Evolutionary conservation across 2,113 vertebrate genomes (phyloP).

Genomic region (Ceyx melanurus): DNA sequence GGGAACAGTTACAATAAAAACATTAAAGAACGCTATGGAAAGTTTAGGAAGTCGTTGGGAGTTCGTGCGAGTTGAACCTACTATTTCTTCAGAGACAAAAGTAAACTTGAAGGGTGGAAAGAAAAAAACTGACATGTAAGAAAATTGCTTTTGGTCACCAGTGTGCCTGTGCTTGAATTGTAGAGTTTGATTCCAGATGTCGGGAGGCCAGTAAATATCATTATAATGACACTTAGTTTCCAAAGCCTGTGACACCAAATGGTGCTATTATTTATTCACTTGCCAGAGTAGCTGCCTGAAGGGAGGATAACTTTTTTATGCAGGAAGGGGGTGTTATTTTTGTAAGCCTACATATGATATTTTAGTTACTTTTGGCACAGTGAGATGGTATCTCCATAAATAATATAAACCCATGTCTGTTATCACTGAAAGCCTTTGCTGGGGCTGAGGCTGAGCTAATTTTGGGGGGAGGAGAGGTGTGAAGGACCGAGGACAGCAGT

Average conservation of each 20-base stretch:
- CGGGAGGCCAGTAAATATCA: constrained; percentile 23
- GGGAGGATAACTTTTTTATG: background rate
- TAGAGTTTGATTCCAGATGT: constrained; percentile 41
- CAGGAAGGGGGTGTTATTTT: background rate
- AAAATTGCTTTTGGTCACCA: background rate
- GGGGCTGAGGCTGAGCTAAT: background rate
- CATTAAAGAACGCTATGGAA: constrained; percentile 1
- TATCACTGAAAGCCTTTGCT: background rate
- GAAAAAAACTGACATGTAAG: background rate
- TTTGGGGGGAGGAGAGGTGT: background rate
- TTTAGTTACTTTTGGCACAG: background rate
- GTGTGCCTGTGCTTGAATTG: constrained; percentile 19
- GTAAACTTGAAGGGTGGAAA: constrained; percentile 6
- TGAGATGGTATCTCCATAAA: background rate
- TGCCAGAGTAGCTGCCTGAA: constrained; percentile 8
- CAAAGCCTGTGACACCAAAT: background rate
- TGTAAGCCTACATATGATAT: background rate
- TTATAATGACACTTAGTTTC: constrained; percentile 42
- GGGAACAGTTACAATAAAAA: background rate
- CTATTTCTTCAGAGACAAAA: constrained; percentile 25
- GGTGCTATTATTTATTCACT: constrained; percentile 16
- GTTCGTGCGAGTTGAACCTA: background rate
- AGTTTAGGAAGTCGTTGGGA: constrained; percentile 1
- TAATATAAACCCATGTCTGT: background rate
- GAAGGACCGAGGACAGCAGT: background rate